These are phyloP conservation scores for Heliconius hermathena DNA, from an alignment of 1,140 invertebrate species.

Conservation along the genomic window DNA sequence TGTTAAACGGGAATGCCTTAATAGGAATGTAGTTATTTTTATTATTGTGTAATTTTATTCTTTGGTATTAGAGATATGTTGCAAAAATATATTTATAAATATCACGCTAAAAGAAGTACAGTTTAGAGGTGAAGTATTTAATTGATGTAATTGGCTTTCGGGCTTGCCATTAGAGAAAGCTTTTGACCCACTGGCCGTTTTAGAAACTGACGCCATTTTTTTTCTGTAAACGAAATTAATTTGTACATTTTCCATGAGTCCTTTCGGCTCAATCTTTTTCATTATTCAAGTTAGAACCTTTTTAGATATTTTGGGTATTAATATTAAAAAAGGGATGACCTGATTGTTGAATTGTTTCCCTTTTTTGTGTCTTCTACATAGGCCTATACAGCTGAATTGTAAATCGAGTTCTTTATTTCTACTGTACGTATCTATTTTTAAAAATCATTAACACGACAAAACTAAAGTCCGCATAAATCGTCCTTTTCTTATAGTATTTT, in stretches of 20 bases:
- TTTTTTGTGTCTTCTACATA: not conserved
- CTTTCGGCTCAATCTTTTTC: slow-evolving; percentile 59
- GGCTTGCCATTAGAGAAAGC: slow-evolving; percentile 62
- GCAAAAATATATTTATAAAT: slow-evolving; percentile 28
- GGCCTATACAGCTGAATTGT: not conserved
- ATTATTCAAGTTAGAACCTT: slow-evolving; percentile 65
- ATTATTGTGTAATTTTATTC: no score
- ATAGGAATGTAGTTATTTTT: no score
- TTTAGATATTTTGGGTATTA: slow-evolving; percentile 53
- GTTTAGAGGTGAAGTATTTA: slow-evolving; percentile 63
- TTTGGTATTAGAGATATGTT: not conserved
- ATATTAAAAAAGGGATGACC: slow-evolving; percentile 5
- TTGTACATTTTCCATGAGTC: slow-evolving; percentile 60
- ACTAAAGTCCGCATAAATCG: not conserved
- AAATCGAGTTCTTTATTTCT: not conserved
- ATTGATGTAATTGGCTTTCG: slow-evolving; percentile 74
- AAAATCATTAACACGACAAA: not conserved
- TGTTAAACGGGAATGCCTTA: no score
- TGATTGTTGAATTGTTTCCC: not conserved
- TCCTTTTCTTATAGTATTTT: not conserved
- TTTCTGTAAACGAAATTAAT: slow-evolving; percentile 61
- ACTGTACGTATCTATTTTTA: not conserved
- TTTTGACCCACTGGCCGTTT: slow-evolving; percentile 51
- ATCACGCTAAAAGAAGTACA: slow-evolving; percentile 34
- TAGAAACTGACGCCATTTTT: slow-evolving; percentile 64